A percentile compares a stretch with the other conserved stretches of the same genome.
Conservation (phyloP, 2,888 invertebrate genomes). For the Andrena bicolor region DNA sequence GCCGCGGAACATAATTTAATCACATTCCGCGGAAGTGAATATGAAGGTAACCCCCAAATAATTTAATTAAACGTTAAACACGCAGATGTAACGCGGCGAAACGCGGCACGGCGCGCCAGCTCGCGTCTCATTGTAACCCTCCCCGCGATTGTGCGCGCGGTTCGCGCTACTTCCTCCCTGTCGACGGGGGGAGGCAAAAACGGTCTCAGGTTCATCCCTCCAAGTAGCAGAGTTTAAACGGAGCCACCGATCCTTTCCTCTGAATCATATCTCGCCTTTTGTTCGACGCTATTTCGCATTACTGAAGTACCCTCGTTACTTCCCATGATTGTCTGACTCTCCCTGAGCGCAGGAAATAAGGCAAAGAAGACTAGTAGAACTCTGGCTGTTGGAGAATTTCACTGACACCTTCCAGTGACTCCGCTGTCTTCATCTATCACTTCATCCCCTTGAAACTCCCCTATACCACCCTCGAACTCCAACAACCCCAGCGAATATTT, state of each 20-base stretch:
- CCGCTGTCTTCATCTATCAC: neutral
- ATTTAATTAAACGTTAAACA: constrained; percentile 70
- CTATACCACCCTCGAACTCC: neutral
- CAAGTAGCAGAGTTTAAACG: neutral
- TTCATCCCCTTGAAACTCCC: neutral
- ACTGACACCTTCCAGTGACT: neutral
- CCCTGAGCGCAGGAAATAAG: too few species aligned
- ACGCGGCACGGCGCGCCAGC: constrained; percentile 20
- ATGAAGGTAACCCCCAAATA: constrained; percentile 62
- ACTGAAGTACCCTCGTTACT: too few species aligned
- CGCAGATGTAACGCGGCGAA: constrained; percentile 52
- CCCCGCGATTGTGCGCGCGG: constrained; percentile 4
- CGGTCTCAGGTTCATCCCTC: neutral
- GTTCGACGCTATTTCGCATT: too few species aligned
- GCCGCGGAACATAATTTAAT: constrained; percentile 71
- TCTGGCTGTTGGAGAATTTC: too few species aligned
- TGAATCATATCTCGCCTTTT: too few species aligned
- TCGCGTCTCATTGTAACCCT: constrained; percentile 14
- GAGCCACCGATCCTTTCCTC: neutral
- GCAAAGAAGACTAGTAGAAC: too few species aligned
- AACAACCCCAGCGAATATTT: neutral
- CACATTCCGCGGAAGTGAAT: constrained; percentile 63
- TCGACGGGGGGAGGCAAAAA: neutral
- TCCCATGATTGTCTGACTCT: too few species aligned
- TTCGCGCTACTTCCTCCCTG: neutral